A percentile compares a stretch with the other conserved stretches of the same genome.
These are phyloP conservation scores for Panurus biarmicus DNA, from an alignment of 2,113 vertebrate genomes.

Conservation along the genomic window DNA sequence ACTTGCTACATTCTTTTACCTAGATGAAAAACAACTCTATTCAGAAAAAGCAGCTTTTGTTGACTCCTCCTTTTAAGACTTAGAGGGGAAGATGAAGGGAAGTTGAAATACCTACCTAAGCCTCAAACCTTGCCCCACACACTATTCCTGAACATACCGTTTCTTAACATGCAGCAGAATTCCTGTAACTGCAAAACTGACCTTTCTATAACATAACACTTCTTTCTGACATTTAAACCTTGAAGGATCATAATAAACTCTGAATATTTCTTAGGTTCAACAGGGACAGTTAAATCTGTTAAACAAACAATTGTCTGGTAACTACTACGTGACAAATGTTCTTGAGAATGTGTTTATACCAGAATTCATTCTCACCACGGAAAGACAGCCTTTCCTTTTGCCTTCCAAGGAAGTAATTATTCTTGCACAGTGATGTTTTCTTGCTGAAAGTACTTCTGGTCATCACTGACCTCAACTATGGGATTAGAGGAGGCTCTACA, in stretches of 20 bases:
- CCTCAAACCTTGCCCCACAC: background rate
- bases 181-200: background rate
- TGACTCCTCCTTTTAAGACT: background rate
- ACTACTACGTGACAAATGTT: background rate
- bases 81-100: background rate
- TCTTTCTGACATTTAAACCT: background rate
- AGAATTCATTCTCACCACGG: background rate
- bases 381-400: background rate
- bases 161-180: background rate
- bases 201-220: background rate
- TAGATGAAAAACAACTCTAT: background rate
- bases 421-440: background rate
- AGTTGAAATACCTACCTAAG: background rate
- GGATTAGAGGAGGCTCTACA: background rate
- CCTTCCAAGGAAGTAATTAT: background rate
- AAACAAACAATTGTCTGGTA: background rate
- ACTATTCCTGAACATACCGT: background rate
- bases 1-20: background rate
- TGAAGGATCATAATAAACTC: background rate
- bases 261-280: background rate
- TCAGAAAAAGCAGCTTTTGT: background rate
- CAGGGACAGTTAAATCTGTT: background rate
- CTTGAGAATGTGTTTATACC: background rate
- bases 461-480: background rate
- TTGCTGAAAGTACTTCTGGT: background rate